Evolutionary conservation across 2,113 vertebrate species (phyloP).

Genomic region (Gobiocypris rarus): DNA sequence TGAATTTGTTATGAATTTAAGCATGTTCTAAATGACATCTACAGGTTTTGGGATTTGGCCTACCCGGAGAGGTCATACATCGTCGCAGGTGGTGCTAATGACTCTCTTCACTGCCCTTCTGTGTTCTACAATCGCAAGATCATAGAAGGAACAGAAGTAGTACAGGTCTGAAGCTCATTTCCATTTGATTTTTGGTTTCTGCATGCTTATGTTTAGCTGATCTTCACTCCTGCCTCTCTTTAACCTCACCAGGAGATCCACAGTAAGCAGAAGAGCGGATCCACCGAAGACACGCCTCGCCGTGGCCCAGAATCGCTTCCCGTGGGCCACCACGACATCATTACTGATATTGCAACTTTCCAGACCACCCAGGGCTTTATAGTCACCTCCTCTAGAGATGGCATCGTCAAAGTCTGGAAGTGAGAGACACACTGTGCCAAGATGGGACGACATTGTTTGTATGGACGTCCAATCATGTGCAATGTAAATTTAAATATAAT

Average conservation of each 20-base stretch:
- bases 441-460: not conserved
- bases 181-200: not conserved
- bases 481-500: slow-evolving; percentile 27
- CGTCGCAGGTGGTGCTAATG: slow-evolving; percentile 86
- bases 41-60: slow-evolving; percentile 96
- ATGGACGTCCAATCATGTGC: slow-evolving; percentile 6
- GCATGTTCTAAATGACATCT: not conserved
- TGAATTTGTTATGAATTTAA: not conserved
- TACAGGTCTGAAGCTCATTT: slow-evolving; percentile 81
- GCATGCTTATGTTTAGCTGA: not conserved
- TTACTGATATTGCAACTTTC: slow-evolving; percentile 95
- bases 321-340: slow-evolving; percentile 94
- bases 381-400: slow-evolving; percentile 93
- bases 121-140: slow-evolving; percentile 98
- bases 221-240: not conserved
- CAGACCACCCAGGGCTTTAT: slow-evolving; percentile 99
- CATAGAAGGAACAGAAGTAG: slow-evolving; percentile 95
- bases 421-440: slow-evolving; percentile 58
- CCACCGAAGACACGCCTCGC: slow-evolving; percentile 88
- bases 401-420: slow-evolving; percentile 99
- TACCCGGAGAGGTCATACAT: slow-evolving; percentile 96
- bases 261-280: slow-evolving; percentile 92
- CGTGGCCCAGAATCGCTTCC: slow-evolving; percentile 91
- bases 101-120: slow-evolving; percentile 82
- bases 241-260: slow-evolving; percentile 88